A percentile compares a stretch with the other conserved stretches of the same genome.
Evolutionary conservation across 2,797 vertebrate genomes (phyloP).

Genomic region (Muscicapa comitata): DNA sequence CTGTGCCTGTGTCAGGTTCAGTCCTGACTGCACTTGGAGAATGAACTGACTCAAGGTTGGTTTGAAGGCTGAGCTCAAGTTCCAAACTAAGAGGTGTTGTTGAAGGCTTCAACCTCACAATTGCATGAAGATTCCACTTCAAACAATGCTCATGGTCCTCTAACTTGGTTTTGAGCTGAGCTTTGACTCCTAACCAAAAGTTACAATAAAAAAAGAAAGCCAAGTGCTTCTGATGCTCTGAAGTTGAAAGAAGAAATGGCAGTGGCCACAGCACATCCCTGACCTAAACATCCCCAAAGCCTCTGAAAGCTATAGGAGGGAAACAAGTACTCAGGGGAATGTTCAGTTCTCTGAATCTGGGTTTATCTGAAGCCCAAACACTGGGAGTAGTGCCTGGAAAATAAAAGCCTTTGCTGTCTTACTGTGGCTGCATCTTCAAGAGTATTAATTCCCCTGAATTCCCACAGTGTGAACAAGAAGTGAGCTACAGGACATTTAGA

Average conservation of each 20-base stretch:
- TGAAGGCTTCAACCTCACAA: background rate
- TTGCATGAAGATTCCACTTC: background rate
- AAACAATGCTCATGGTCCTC: background rate
- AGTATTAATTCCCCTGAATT: background rate
- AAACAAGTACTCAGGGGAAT: background rate
- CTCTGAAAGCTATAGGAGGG: background rate
- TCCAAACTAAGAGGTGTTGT: background rate
- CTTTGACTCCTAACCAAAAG: background rate
- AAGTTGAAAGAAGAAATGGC: background rate
- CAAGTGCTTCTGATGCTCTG: background rate
- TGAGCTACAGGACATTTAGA: accelerated
- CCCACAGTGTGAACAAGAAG: background rate
- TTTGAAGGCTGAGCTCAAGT: background rate
- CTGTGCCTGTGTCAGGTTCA: background rate
- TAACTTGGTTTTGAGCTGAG: background rate
- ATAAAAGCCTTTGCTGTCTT: background rate
- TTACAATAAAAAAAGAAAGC: background rate
- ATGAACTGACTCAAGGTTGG: background rate
- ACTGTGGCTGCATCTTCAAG: background rate
- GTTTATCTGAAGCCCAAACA: background rate
- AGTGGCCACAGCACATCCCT: background rate
- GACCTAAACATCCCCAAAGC: background rate
- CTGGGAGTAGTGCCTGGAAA: background rate
- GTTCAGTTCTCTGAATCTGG: background rate
- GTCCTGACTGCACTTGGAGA: background rate